These are phyloP conservation scores for Timema cristinae DNA, from an alignment of 2,888 invertebrate species.

Conservation along the genomic window DNA sequence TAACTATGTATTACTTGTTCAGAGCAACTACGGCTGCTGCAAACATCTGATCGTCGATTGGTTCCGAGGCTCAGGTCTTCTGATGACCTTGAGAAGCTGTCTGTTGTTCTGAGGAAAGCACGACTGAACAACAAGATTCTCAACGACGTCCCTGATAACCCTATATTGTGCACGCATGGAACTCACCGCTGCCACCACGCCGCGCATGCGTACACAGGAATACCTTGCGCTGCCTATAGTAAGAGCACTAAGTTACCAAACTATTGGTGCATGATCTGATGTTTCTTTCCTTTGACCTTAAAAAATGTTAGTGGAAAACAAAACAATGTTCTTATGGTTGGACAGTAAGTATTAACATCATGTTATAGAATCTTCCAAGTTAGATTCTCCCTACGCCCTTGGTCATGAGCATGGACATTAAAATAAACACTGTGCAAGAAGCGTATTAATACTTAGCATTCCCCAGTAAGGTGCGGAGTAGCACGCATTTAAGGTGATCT, in stretches of 20 bases:
- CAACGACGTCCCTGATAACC: conserved; percentile 55
- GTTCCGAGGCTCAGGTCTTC: conserved; percentile 42
- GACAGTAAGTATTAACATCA: too few species aligned
- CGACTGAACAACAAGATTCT: conserved; percentile 38
- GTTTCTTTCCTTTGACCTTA: neutral
- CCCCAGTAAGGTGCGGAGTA: too few species aligned
- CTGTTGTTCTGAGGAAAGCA: conserved; percentile 39
- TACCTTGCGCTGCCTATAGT: conserved; percentile 85
- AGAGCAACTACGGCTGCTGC: conserved; percentile 64
- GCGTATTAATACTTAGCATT: too few species aligned
- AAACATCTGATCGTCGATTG: conserved; percentile 37
- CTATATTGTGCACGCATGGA: conserved; percentile 76
- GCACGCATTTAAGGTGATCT: too few species aligned
- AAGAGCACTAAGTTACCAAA: conserved; percentile 47
- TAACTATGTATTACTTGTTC: conserved; percentile 10
- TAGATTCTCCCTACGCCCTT: too few species aligned
- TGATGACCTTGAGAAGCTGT: conserved; percentile 43
- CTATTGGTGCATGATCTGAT: neutral
- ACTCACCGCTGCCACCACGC: conserved; percentile 89
- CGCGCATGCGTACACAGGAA: conserved; percentile 84
- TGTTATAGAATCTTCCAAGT: too few species aligned
- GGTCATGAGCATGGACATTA: too few species aligned
- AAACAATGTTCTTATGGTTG: too few species aligned
- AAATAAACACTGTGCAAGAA: too few species aligned
- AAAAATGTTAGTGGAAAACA: too few species aligned